phyloP scores from a whole-genome alignment of 2,113 vertebrate species.

The Meles meles region DNA sequence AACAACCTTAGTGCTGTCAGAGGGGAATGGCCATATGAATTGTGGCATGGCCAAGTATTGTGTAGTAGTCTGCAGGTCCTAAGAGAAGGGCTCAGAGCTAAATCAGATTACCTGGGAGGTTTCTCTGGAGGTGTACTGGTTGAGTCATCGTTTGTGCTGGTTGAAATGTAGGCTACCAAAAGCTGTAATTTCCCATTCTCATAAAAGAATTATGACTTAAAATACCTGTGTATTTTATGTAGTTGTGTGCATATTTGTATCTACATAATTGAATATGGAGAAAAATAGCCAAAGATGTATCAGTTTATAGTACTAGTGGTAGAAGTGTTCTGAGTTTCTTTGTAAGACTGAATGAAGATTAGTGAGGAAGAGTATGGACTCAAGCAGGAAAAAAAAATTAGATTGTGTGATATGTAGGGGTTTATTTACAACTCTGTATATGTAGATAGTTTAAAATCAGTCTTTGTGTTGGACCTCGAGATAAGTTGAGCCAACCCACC shows the following conservation, averaged over 20 bases:
- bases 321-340: neutral
- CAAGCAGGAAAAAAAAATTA: neutral
- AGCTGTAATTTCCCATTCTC: neutral
- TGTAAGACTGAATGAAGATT: neutral
- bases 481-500: neutral
- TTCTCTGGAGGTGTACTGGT: neutral
- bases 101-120: neutral
- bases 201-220: neutral
- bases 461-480: neutral
- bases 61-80: neutral
- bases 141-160: neutral
- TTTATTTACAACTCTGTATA: neutral
- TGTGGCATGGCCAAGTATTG: neutral
- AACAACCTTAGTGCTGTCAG: neutral
- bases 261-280: neutral
- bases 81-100: neutral
- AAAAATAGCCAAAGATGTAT: neutral
- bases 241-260: neutral
- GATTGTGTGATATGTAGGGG: neutral
- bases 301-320: neutral
- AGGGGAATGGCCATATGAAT: neutral
- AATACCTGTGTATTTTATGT: neutral
- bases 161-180: neutral
- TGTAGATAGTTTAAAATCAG: neutral
- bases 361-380: neutral